Conservation (phyloP, 2,113 vertebrate genomes). For the Neodontobutis hainanensis region DNA sequence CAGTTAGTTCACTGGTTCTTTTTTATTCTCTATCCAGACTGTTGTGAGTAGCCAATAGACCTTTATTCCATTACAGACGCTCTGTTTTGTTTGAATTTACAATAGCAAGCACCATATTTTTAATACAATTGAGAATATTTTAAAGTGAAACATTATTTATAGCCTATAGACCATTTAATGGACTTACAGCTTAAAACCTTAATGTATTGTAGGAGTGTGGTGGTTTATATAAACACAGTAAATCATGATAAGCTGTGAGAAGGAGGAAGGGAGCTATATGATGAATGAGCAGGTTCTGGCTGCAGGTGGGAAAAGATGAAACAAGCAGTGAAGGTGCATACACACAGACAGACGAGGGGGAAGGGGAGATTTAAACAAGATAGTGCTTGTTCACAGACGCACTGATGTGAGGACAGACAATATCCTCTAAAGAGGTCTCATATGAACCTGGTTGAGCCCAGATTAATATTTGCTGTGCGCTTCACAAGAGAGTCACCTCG, state of each 20-base stretch:
- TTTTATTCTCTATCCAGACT: too few relatives aligned
- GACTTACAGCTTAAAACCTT: too few relatives aligned
- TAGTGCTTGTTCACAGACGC: slow-evolving; percentile 51
- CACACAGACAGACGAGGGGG: slow-evolving; percentile 9
- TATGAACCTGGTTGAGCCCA: slow-evolving; percentile 42
- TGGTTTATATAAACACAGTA: slow-evolving; percentile 20
- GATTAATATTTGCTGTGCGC: slow-evolving; percentile 59
- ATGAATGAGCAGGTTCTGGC: slow-evolving; percentile 35
- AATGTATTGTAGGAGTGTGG: background rate
- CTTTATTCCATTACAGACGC: too few relatives aligned
- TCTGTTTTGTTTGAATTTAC: too few relatives aligned
- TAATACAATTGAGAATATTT: background rate
- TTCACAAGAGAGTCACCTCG: slow-evolving; percentile 29
- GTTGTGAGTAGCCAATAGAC: too few relatives aligned
- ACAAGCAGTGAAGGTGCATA: slow-evolving; percentile 21
- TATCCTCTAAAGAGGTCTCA: slow-evolving; percentile 25
- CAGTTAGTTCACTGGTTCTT: too few relatives aligned
- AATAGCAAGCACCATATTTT: too few relatives aligned
- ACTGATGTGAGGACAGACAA: slow-evolving; percentile 28
- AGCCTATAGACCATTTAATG: background rate
- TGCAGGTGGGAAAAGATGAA: slow-evolving; percentile 59
- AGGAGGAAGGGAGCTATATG: slow-evolving; percentile 18
- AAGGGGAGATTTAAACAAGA: slow-evolving; percentile 65
- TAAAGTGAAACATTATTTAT: background rate
- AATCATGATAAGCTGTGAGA: slow-evolving; percentile 35